A percentile compares a stretch with the other conserved stretches of the same genome.
phyloP scores from a whole-genome alignment of 2,113 vertebrate species.

The Sphaerodactylus townsendi region DNA sequence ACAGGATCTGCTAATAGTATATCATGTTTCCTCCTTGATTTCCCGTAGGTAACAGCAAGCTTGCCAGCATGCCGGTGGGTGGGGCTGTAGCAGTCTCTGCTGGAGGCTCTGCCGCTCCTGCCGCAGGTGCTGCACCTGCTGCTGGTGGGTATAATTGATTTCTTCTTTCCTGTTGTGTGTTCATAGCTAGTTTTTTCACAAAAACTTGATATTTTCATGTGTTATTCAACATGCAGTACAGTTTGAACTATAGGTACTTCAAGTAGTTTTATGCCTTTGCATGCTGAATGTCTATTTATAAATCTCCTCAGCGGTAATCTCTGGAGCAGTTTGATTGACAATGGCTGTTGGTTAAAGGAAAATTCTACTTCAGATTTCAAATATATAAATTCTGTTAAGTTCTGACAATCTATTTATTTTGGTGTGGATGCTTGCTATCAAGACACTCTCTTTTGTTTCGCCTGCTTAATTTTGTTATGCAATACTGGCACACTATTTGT shows the following conservation, averaged over 20 bases:
- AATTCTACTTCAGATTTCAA: too few species aligned
- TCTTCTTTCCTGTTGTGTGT: background rate
- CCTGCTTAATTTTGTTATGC: background rate
- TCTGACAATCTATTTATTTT: background rate
- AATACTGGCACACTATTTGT: background rate
- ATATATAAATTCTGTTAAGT: background rate
- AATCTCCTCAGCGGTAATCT: too few species aligned
- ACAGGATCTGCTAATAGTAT: fast-evolving
- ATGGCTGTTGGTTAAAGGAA: too few species aligned
- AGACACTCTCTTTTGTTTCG: background rate
- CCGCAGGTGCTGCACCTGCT: constrained; percentile 77
- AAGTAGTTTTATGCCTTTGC: too few species aligned
- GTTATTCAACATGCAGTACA: background rate
- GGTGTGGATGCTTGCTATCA: background rate
- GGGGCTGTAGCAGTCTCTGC: constrained; percentile 85
- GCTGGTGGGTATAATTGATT: constrained; percentile 62
- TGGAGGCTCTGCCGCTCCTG: constrained; percentile 81
- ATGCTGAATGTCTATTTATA: too few species aligned
- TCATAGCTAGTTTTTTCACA: fast-evolving
- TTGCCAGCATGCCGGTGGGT: constrained; percentile 89
- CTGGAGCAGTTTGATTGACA: too few species aligned
- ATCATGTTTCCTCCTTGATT: background rate
- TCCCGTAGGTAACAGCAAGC: constrained; percentile 84
- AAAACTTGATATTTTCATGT: background rate
- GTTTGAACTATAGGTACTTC: background rate